Evolutionary conservation across 2,113 vertebrate species (phyloP), one percentile per base, ranked within the genome.

Genomic region (Chiloscyllium plagiosum): DNA sequence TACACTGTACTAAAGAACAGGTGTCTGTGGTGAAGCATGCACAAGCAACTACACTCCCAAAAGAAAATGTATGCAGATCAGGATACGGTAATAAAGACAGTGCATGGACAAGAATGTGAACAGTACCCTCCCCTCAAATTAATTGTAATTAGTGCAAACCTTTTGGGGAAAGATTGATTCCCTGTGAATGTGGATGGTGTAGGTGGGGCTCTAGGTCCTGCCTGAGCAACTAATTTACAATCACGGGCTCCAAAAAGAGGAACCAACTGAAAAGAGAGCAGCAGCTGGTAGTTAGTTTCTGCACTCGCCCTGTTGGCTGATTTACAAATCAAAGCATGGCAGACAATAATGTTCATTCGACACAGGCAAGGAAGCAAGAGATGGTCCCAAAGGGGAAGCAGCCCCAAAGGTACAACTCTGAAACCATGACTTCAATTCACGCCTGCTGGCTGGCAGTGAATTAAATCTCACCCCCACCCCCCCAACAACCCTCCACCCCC

Each of bases 341-440:
- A 83, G 17, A 83, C 80, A 47, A 83, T 83, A 42, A 47, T 19
- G 1, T 42, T 83, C 42, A 47, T 83, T 7, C 20, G 37, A 83
- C 37, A 20, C 80, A 47, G 80, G 80, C 80, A 47, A 37, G 0
- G 37, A 83, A 42, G 42, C 37, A 42, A 83, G 37, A 19, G 37
- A 4, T 22, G 37, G 80, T 83, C 80, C 80, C 80, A 42, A 22
- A 83, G 80, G 80, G 80, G 37, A 47, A 47, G 80, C 15, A 19
- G 80, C n/a, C 37, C 17, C 37, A 37, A 83, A 47, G 80, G 80
- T 83, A 5, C 42, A 19, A 83, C 37, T 83, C 37, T 7, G 33
- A 37, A 33, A 80, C 95, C 95, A 96, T 83, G 65, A 68, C 96
- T 96, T 89, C 96, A 96, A 96, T 96, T 96, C 96, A 96, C 95